phyloP scores from a whole-genome alignment of 2,888 invertebrate species.

The Epicampocera succincta region DNA sequence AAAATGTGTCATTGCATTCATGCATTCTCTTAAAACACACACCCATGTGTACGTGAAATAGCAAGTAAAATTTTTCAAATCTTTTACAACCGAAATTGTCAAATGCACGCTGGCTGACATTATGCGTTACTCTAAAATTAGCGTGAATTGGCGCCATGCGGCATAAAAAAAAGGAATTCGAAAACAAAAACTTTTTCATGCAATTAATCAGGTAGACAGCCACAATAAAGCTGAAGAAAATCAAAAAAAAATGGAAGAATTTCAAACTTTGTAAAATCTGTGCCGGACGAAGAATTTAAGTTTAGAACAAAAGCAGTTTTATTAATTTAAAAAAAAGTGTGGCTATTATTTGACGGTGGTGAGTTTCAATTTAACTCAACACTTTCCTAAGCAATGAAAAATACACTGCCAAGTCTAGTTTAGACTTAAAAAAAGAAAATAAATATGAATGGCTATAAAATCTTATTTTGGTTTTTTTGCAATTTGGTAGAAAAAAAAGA shows the following conservation, averaged over 20 bases:
- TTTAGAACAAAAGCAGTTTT: no score
- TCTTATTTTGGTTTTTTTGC: no score
- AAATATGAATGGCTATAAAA: no score
- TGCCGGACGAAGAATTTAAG: no score
- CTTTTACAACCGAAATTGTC: background rate
- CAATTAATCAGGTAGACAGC: conserved; percentile 43
- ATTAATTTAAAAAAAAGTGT: no score
- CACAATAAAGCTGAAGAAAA: conserved; percentile 13
- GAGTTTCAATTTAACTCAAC: no score
- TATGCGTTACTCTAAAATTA: conserved; percentile 50
- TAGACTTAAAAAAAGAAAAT: no score
- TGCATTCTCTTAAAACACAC: conserved; percentile 8
- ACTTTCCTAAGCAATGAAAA: no score
- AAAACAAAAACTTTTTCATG: conserved; percentile 26
- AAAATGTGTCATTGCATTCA: conserved; percentile 63
- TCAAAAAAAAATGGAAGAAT: background rate
- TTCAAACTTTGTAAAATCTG: no score
- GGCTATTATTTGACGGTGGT: no score
- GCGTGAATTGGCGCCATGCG: conserved; percentile 42
- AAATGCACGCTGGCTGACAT: conserved; percentile 16
- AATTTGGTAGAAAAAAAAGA: no score
- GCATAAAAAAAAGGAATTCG: conserved; percentile 15
- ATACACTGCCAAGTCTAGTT: no score
- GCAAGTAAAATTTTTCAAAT: background rate
- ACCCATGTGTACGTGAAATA: background rate